Evolutionary conservation across 2,797 vertebrate genomes (phyloP).

Genomic region (Jordanella pulchra): DNA sequence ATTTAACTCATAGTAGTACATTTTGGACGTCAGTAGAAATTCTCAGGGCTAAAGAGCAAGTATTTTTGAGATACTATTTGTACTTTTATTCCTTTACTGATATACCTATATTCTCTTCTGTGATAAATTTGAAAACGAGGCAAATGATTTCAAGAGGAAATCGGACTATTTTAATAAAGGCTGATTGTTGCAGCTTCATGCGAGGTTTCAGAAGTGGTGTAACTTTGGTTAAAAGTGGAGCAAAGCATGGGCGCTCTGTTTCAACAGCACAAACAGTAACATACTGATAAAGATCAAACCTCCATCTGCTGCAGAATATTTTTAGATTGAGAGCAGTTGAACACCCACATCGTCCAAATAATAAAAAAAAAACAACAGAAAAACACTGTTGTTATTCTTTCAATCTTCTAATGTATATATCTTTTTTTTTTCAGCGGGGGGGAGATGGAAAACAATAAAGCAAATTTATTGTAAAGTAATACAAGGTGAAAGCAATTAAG

Average conservation of each 20-base stretch:
- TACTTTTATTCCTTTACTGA: background rate
- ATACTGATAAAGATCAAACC: conserved; percentile 25
- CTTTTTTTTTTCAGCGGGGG: background rate
- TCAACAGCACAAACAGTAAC: background rate
- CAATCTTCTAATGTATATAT: background rate
- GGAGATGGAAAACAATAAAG: background rate
- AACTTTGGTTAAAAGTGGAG: background rate
- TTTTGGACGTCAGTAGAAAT: background rate
- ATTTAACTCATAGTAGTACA: conserved; percentile 1
- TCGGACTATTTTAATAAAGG: background rate
- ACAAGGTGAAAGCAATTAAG: background rate
- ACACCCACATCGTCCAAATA: background rate
- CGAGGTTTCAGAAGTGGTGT: conserved; percentile 2
- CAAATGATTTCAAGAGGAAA: background rate
- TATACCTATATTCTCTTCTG: background rate
- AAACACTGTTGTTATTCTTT: background rate
- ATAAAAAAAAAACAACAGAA: background rate
- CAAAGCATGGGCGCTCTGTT: conserved; percentile 2
- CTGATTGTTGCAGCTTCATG: background rate
- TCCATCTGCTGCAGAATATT: conserved; percentile 4
- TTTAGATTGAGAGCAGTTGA: background rate
- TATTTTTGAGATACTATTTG: background rate
- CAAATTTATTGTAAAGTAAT: background rate
- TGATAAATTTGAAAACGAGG: no score
- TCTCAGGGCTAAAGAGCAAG: conserved; percentile 2